Evolutionary conservation across 2,797 vertebrate species (phyloP).

Genomic region (Sebastes matsubarae): DNA sequence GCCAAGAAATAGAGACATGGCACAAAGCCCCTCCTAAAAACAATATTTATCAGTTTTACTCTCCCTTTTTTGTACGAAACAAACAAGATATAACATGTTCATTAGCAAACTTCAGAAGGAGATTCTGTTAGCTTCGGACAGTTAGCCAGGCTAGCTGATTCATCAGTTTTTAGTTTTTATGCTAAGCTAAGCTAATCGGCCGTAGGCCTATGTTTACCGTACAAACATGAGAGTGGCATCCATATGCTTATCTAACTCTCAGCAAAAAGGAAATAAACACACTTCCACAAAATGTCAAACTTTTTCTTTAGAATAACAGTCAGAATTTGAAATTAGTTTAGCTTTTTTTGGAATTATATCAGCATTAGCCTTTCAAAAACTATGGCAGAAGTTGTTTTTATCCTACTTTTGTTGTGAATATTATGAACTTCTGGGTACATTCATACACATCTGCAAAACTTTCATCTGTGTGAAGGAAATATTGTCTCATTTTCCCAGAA

Average conservation of each 20-base stretch:
- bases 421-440: constrained; percentile 38
- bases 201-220: neutral
- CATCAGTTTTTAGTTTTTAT: neutral
- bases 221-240: neutral
- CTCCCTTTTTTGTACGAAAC: neutral
- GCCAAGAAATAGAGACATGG: neutral
- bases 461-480: constrained; percentile 1
- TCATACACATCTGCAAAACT: constrained; percentile 8
- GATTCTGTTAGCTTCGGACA: neutral
- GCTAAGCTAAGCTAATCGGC: constrained; percentile 9
- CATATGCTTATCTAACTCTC: neutral
- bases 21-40: neutral
- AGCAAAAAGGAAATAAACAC: neutral
- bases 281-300: neutral
- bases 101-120: neutral
- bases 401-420: neutral
- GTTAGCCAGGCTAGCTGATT: neutral
- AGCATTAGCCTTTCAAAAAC: neutral
- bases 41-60: neutral
- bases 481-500: neutral
- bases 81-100: too few relatives aligned
- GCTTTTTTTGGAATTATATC: neutral
- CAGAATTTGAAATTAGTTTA: neutral
- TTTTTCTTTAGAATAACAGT: neutral
- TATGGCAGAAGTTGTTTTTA: constrained; percentile 21